Percentiles rank a stretch among this genome's conserved stretches.
Conservation (phyloP, 2,113 vertebrate species). For the Baryphthengus martii region DNA sequence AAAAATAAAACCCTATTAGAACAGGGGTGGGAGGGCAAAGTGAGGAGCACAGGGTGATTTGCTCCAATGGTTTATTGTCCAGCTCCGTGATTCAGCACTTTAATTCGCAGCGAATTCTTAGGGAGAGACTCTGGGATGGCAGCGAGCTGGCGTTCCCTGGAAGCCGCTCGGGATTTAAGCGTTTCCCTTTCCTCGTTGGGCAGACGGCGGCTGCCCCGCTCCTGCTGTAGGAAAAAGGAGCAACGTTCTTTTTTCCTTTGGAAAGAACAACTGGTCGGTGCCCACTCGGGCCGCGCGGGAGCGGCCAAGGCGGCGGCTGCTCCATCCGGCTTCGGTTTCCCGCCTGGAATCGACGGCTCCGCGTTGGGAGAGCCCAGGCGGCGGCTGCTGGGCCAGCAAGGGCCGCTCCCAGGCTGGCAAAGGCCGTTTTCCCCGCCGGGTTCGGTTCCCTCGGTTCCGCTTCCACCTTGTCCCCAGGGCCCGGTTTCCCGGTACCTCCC, state of each 20-base stretch:
- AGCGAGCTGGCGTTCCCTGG: fast-evolving
- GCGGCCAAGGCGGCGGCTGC: not conserved
- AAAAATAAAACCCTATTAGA: not conserved
- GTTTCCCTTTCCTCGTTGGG: not conserved
- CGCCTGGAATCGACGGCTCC: not conserved
- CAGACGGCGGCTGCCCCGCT: too few species aligned
- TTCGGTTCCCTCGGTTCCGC: not conserved
- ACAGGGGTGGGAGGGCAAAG: not conserved
- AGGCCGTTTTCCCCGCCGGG: not conserved
- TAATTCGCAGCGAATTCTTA: not conserved
- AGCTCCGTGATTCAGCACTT: not conserved
- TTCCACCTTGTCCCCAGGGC: not conserved
- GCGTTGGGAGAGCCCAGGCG: not conserved
- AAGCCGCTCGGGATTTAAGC: not conserved
- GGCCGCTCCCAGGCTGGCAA: not conserved
- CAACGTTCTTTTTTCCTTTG: too few species aligned
- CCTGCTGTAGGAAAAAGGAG: not conserved
- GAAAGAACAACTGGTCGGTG: not conserved
- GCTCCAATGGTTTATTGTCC: not conserved
- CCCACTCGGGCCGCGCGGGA: not conserved
- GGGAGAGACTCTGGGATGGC: not conserved
- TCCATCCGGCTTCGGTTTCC: not conserved
- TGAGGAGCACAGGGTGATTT: fast-evolving
- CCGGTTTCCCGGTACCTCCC: not conserved
- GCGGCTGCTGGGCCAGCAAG: not conserved